Evolutionary conservation across 1,140 invertebrate genomes (phyloP), one percentile per base, ranked within the genome.

Genomic region (Bombyx mandarina): DNA sequence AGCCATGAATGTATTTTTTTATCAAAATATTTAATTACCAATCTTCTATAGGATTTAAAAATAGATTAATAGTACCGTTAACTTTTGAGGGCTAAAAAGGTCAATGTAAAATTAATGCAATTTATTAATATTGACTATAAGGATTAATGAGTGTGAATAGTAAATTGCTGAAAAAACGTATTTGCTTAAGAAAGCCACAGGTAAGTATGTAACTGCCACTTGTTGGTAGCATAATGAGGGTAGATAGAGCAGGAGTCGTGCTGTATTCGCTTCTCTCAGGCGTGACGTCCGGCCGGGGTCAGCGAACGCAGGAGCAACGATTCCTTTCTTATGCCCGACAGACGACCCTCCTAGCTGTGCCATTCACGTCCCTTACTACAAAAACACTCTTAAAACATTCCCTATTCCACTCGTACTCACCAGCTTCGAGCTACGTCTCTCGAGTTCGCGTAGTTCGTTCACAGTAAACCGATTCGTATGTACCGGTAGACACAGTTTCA

Each of bases 221-320:
- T 2, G 26, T 35, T 5, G 26, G 26, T 35, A 35, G 26, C 2
- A 35, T 35, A 35, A 35, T 35, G 26, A 35, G 26, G 26, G 26
- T 35, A 35, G 26, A 35, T 35, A 35, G 26, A 35, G 26, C 26
- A 35, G 26, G 63, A 58, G 56, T 60, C 62, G 66, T 71, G 65
- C 71, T 73, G 77, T 73, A 73, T 68, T 78, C 71, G 71, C 78
- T 77, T 81, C 79, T 70, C 72, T 82, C 70, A 76, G 75, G 58
- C 82, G 79, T 85, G 79, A 85, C 82, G 79, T 79, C 81, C 79
- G 78, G 70, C 73, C 75, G 79, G 77, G 80, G 82, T 83, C 82
- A 82, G 71, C 75, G 82, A 77, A 79, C 82, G 77, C 69, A 77
- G 73, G 74, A 74, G 76, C 71, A 67, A 62, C 73, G 68, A 72